phyloP scores from a whole-genome alignment of 2,888 invertebrate genomes.

The Oligia fasciuncula region DNA sequence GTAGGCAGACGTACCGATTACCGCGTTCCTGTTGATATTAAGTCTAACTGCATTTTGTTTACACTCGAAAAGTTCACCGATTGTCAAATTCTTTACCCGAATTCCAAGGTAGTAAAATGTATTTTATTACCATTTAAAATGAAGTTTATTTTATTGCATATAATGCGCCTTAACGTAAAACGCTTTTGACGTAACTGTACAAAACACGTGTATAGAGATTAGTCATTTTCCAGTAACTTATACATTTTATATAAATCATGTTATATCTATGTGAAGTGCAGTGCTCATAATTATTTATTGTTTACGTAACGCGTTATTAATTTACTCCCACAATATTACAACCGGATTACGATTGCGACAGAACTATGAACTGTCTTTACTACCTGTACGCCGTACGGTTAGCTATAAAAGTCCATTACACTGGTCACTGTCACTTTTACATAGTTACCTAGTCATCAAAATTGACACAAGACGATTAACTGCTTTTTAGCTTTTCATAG shows the following conservation, averaged over 20 bases:
- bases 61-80: not conserved
- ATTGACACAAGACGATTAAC: not conserved
- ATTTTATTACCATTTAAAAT: conserved; percentile 29
- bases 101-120: conserved; percentile 20
- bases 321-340: conserved; percentile 26
- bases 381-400: not conserved
- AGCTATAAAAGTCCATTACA: not conserved
- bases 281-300: conserved; percentile 43
- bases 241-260: conserved; percentile 29
- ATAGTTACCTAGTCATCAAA: not conserved
- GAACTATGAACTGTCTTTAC: not conserved
- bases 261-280: conserved; percentile 36
- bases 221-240: conserved; percentile 58
- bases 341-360: not conserved
- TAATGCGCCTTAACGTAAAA: conserved; percentile 32
- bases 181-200: conserved; percentile 37
- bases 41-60: not conserved
- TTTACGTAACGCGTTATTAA: conserved; percentile 51
- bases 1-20: not conserved
- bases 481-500: not conserved
- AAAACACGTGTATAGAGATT: conserved; percentile 59
- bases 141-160: conserved; percentile 24
- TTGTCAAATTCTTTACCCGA: conserved; percentile 15
- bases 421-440: not conserved
- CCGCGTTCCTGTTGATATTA: not conserved